Conservation (phyloP, 2,113 vertebrate species). For the Ptychochromis oligacanthus region DNA sequence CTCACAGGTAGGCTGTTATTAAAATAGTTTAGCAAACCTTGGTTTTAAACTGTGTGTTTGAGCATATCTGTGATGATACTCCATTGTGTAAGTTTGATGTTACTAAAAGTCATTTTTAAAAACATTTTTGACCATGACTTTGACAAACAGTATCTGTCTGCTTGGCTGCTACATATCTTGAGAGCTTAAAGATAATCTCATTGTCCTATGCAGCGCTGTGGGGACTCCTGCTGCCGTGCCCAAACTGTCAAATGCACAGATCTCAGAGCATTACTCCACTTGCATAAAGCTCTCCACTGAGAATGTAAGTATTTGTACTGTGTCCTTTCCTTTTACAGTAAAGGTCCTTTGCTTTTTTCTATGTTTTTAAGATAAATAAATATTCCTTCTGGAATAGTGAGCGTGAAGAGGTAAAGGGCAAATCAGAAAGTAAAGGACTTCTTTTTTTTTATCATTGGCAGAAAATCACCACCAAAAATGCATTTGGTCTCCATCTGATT, state of each 20-base stretch:
- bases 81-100: no score
- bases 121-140: not conserved
- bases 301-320: slow-evolving; percentile 83
- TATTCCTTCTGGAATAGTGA: not conserved
- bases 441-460: slow-evolving; percentile 53
- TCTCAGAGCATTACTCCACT: slow-evolving; percentile 93
- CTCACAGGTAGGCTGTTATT: slow-evolving; percentile 66
- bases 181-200: not conserved
- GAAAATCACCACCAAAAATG: slow-evolving; percentile 99
- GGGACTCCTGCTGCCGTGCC: slow-evolving; percentile 82
- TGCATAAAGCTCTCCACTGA: slow-evolving; percentile 95
- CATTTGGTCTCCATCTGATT: slow-evolving; percentile 93
- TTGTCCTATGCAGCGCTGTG: slow-evolving; percentile 59
- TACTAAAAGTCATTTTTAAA: not conserved
- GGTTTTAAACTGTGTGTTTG: not conserved
- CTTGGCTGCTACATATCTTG: not conserved
- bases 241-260: slow-evolving; percentile 88
- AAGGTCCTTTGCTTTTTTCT: not conserved
- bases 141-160: not conserved
- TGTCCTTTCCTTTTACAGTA: not conserved
- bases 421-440: not conserved
- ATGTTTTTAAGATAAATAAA: not conserved
- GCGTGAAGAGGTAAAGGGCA: accelerated
- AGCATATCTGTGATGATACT: not conserved
- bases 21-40: not conserved